phyloP scores from a whole-genome alignment of 2,888 invertebrate species.

The Metacarcinus magister region DNA sequence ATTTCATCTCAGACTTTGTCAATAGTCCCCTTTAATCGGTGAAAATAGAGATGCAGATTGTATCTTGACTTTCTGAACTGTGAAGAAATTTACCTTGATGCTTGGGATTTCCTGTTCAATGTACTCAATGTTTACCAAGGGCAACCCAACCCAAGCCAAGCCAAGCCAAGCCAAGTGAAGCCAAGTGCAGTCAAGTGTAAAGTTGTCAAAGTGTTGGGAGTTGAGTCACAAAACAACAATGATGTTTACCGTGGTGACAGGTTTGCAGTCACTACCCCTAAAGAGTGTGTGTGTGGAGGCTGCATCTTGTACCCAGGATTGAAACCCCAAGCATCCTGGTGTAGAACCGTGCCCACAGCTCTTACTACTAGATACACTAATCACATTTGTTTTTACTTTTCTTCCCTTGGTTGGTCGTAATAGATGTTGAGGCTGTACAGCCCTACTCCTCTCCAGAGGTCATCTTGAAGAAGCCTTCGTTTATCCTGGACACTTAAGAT shows the following conservation, averaged over 20 bases:
- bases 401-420: slow-evolving; percentile 81
- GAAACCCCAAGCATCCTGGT: slow-evolving; percentile 80
- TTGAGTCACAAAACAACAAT: too few species aligned
- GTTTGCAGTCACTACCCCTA: too few species aligned
- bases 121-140: neutral
- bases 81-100: slow-evolving; percentile 80
- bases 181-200: too few species aligned
- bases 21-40: slow-evolving; percentile 72
- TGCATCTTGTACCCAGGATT: neutral
- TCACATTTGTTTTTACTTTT: slow-evolving; percentile 81
- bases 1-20: slow-evolving; percentile 79
- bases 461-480: slow-evolving; percentile 76
- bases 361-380: slow-evolving; percentile 78
- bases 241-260: too few species aligned
- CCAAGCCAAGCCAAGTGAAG: too few species aligned
- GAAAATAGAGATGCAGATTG: slow-evolving; percentile 78
- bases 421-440: slow-evolving; percentile 82
- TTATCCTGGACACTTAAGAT: slow-evolving; percentile 74
- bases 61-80: slow-evolving; percentile 80
- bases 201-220: too few species aligned
- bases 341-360: slow-evolving; percentile 73
- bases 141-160: neutral
- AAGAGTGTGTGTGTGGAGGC: neutral
- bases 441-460: slow-evolving; percentile 82
- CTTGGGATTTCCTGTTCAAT: slow-evolving; percentile 73